Evolutionary conservation across 2,888 invertebrate genomes (phyloP).

Genomic region (Flabesymbios commensalis): DNA sequence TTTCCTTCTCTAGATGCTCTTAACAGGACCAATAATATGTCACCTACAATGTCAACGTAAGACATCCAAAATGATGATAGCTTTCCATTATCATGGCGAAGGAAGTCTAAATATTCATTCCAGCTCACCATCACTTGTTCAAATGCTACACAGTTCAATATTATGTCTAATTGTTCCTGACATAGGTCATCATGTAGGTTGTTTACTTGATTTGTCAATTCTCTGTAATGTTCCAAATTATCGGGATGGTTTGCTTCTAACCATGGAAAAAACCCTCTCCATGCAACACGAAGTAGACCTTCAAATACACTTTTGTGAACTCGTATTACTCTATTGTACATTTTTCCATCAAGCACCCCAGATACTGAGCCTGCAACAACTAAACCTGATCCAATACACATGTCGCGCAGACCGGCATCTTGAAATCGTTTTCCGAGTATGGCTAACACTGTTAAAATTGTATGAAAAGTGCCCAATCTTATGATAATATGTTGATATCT

Average conservation of each 20-base stretch:
- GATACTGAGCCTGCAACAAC: conserved; percentile 32
- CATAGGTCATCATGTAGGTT: not conserved
- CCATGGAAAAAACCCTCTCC: conserved; percentile 13
- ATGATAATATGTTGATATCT: conserved; percentile 20
- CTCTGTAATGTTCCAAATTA: not conserved
- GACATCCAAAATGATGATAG: conserved; percentile 34
- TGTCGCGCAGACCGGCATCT: conserved; percentile 31
- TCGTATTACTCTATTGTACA: conserved; percentile 14
- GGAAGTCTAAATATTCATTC: conserved; percentile 6
- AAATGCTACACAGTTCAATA: not conserved
- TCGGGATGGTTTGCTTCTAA: conserved; percentile 5
- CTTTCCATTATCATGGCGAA: conserved; percentile 13
- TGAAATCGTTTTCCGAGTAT: conserved; percentile 33
- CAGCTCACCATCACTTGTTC: not conserved
- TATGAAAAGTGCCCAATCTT: conserved; percentile 32
- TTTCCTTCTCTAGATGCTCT: conserved; percentile 29
- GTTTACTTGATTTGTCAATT: not conserved
- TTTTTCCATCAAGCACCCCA: conserved; percentile 20
- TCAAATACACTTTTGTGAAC: conserved; percentile 32
- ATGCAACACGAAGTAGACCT: conserved; percentile 26
- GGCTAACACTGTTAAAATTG: conserved; percentile 23
- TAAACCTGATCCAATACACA: conserved; percentile 29
- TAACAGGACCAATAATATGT: conserved; percentile 21
- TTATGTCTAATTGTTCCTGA: not conserved
- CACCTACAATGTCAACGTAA: conserved; percentile 36